Conservation (phyloP, 2,888 invertebrate species). For the Abscondita cerata region DNA sequence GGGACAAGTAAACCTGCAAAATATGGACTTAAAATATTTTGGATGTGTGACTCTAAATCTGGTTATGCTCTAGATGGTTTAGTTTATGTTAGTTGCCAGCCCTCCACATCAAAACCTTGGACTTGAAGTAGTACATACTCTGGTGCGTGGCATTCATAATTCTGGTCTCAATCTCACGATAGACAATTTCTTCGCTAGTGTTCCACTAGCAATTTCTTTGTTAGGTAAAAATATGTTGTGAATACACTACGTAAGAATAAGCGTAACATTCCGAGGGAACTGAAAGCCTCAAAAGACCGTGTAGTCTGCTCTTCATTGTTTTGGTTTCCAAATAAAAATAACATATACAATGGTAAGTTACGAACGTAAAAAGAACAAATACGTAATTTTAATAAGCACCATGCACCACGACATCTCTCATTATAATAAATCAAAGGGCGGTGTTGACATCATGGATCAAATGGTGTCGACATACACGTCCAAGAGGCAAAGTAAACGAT, state of each 20-base stretch:
- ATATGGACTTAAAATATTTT: neutral
- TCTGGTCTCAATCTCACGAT: neutral
- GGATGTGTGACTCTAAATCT: neutral
- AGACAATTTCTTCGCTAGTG: neutral
- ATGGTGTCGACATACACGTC: conserved; percentile 34
- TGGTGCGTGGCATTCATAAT: no score
- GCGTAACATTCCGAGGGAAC: neutral
- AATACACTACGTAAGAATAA: neutral
- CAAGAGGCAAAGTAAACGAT: conserved; percentile 20
- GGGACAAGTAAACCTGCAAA: neutral
- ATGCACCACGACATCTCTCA: conserved; percentile 38
- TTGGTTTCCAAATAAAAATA: conserved; percentile 5
- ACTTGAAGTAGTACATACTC: no score
- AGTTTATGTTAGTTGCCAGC: no score
- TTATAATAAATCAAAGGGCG: conserved; percentile 40
- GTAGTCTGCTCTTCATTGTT: neutral
- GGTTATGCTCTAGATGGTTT: neutral
- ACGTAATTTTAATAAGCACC: conserved; percentile 37
- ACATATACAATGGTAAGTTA: no score
- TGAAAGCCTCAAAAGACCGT: neutral
- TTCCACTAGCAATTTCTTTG: neutral
- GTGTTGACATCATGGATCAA: conserved; percentile 39
- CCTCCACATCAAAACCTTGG: no score
- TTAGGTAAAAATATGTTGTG: neutral
- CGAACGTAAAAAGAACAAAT: conserved; percentile 1